Base-by-base conservation (phyloP, 2,797 vertebrate species). In the Phylloscopus collybita region DNA sequence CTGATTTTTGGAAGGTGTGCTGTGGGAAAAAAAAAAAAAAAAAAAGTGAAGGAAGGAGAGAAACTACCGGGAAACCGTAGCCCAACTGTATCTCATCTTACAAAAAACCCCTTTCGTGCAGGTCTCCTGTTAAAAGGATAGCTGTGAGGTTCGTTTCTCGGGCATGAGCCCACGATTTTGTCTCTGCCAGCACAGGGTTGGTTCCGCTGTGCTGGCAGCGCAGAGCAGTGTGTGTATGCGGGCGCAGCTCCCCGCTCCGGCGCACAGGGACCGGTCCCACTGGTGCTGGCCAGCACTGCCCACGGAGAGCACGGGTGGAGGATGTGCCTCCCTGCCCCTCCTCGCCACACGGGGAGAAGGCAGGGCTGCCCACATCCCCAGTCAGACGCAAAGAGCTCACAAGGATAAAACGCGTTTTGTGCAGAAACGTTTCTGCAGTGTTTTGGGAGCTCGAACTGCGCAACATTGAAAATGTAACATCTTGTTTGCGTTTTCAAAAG, bases 251-350 rank as follows among this genome's bases (percentile, higher is more conserved):
- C 57, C 30, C 16, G 4, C 38, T 40, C 0, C 4, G 4, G 32
- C 4, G 3, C 38, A 5, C 20, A 6, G 51, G 1, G 2, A 16
- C 42, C 6, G 64, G 5, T 70, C 40, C 62, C 21, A 1, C 47
- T 9, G 50, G 7, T 9, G 3, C 42, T 18, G 42, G 49, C 42
- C 44, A 1, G 49, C 3, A 1, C 45, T 2, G 36, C 17, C 2
- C 69, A 5, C 9, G 3, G 21, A 1, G 1, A 26, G 13, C 5
- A 1, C 0, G 5, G 29, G 6, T 0, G 16, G 11, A 26, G 12
- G 19, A 40, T 3, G 1, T 10, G 22, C 34, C 62, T 45, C 25
- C 1, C 21, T 23, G 54, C 27, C 53, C 38, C 10, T 70, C 22
- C 64, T 45, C 0, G 0, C 45, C 40, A 10, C 49, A 2, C 1